Evolutionary conservation across 2,113 vertebrate genomes (phyloP).

Genomic region (Aythya baeri): DNA sequence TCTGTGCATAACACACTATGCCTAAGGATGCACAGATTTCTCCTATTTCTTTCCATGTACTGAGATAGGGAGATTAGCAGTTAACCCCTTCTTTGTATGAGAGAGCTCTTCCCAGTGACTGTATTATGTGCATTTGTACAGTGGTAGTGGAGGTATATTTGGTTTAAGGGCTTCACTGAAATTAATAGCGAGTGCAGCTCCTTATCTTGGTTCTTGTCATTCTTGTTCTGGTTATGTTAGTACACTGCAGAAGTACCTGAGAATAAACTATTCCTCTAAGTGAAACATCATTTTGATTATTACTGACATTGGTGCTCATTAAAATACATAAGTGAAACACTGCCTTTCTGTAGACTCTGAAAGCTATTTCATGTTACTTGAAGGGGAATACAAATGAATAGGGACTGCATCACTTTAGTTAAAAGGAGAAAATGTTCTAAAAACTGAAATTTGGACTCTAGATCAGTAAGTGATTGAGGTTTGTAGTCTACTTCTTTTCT

Average conservation of each 20-base stretch:
- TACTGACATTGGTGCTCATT: constrained; percentile 87
- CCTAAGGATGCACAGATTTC: not conserved
- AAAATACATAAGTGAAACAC: constrained; percentile 86
- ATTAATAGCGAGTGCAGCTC: not conserved
- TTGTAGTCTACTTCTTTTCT: constrained; percentile 18
- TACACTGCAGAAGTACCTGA: constrained; percentile 64
- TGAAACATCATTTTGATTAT: constrained; percentile 80
- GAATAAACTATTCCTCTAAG: constrained; percentile 79
- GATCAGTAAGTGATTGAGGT: constrained; percentile 39
- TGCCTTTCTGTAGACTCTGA: constrained; percentile 84
- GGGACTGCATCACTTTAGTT: constrained; percentile 76
- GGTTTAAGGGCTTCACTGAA: constrained; percentile 27
- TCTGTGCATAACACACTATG: not conserved
- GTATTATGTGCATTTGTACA: not conserved
- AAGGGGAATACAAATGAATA: constrained; percentile 82
- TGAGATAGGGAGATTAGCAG: not conserved
- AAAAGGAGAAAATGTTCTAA: constrained; percentile 63
- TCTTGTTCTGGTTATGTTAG: constrained; percentile 39
- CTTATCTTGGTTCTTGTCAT: constrained; percentile 35
- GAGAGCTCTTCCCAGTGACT: not conserved
- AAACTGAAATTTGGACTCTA: constrained; percentile 42
- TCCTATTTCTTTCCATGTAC: not conserved
- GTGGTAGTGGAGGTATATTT: not conserved
- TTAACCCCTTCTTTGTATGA: not conserved
- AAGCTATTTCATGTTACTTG: constrained; percentile 88